phyloP scores from a whole-genome alignment of 2,888 invertebrate species.

The Trachelus tabidus region DNA sequence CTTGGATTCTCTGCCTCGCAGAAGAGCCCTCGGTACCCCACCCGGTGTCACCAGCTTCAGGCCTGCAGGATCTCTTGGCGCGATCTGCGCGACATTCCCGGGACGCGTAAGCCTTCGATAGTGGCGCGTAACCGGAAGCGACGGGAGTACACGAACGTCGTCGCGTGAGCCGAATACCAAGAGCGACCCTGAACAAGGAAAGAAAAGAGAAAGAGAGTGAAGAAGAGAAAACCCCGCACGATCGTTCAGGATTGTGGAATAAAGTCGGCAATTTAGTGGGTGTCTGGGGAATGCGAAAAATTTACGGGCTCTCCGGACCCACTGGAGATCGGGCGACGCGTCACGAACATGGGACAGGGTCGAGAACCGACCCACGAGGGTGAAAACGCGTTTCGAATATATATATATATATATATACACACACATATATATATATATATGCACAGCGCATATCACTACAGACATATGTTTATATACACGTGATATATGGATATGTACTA shows the following conservation, averaged over 20 bases:
- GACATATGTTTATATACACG: neutral
- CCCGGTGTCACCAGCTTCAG: neutral
- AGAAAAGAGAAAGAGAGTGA: no score
- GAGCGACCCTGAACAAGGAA: neutral
- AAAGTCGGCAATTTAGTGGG: conserved; percentile 23
- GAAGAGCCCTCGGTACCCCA: neutral
- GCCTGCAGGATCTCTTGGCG: neutral
- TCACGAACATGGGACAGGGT: conserved; percentile 3
- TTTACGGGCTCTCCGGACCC: conserved; percentile 4
- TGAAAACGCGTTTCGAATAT: neutral
- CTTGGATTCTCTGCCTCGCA: neutral
- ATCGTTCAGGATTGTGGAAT: conserved; percentile 25
- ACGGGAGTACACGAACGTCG: neutral
- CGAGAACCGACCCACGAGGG: neutral
- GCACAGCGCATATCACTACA: neutral
- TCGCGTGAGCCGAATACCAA: neutral
- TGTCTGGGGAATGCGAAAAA: conserved; percentile 5
- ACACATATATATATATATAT: no score
- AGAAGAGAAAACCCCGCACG: conserved; percentile 7
- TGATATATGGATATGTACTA: neutral
- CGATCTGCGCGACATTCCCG: neutral
- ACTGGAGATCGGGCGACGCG: neutral
- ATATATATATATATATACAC: no score
- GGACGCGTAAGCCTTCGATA: neutral
- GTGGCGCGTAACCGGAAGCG: neutral